These are phyloP conservation scores for Listronotus oregonensis DNA, from an alignment of 1,140 invertebrate species.

Conservation along the genomic window DNA sequence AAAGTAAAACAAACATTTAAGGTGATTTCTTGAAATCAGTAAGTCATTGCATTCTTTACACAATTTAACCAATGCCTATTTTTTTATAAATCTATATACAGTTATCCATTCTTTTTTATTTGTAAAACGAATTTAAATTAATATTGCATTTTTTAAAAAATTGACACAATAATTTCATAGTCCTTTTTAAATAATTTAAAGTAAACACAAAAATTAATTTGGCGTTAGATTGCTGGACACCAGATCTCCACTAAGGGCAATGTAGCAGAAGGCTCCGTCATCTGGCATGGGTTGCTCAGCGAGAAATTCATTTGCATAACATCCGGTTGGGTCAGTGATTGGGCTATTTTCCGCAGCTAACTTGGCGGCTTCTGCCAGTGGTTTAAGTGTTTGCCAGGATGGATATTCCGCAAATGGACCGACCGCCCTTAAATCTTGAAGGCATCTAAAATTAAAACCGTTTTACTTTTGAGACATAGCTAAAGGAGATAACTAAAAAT, in stretches of 20 bases:
- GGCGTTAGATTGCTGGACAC: conserved; percentile 34
- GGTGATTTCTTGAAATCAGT: too few relatives aligned
- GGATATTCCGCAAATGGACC: conserved; percentile 58
- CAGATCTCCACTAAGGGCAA: conserved; percentile 58
- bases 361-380: conserved; percentile 55
- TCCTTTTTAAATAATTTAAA: not conserved
- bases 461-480: too few relatives aligned
- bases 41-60: too few relatives aligned
- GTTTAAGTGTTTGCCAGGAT: conserved; percentile 50
- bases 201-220: conserved; percentile 18
- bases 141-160: too few relatives aligned
- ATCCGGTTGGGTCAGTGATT: conserved; percentile 55
- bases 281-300: conserved; percentile 54
- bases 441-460: conserved; percentile 40
- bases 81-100: too few relatives aligned
- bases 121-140: too few relatives aligned
- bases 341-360: conserved; percentile 50
- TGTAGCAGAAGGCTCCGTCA: conserved; percentile 60
- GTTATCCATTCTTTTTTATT: too few relatives aligned
- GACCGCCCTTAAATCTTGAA: conserved; percentile 48
- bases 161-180: too few relatives aligned
- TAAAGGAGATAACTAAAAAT: too few relatives aligned
- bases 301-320: conserved; percentile 57
- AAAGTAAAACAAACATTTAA: too few relatives aligned
- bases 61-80: too few relatives aligned